Percentiles rank a stretch among this genome's conserved stretches.
These are phyloP conservation scores for Coccyzus lansbergi DNA, from an alignment of 2,797 vertebrate genomes.

Conservation along the genomic window DNA sequence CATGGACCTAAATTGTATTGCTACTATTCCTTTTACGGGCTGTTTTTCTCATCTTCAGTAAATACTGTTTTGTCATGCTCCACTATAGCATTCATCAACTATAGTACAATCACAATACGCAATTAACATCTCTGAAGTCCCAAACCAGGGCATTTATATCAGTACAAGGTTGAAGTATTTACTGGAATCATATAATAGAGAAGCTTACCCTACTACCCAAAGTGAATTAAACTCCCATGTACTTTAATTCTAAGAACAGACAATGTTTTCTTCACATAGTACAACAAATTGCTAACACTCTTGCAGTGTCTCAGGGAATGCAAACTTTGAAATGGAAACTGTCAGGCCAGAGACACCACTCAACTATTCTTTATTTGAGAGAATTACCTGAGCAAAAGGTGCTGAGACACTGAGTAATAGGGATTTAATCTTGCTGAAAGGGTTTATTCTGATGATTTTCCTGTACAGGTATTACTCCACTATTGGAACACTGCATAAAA, in stretches of 20 bases:
- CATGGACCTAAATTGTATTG: not conserved
- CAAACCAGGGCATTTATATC: constrained; percentile 42
- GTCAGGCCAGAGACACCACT: constrained; percentile 16
- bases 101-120: constrained; percentile 36
- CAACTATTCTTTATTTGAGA: constrained; percentile 31
- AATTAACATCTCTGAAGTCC: constrained; percentile 73
- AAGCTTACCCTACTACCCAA: constrained; percentile 52
- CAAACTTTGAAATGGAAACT: constrained; percentile 50
- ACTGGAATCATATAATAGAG: constrained; percentile 48
- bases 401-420: not conserved
- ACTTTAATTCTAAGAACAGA: constrained; percentile 51
- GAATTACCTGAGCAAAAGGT: constrained; percentile 15
- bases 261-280: constrained; percentile 27
- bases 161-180: constrained; percentile 64
- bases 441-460: not conserved
- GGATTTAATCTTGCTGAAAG: constrained; percentile 47
- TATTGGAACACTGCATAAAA: constrained; percentile 31
- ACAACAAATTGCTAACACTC: constrained; percentile 55
- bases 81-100: not conserved
- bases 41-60: constrained; percentile 33
- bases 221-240: constrained; percentile 55
- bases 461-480: not conserved
- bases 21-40: not conserved
- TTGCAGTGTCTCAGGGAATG: not conserved
- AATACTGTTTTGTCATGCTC: constrained; percentile 20